phyloP scores from a whole-genome alignment of 2,888 invertebrate genomes.

The Camponotus fellah region DNA sequence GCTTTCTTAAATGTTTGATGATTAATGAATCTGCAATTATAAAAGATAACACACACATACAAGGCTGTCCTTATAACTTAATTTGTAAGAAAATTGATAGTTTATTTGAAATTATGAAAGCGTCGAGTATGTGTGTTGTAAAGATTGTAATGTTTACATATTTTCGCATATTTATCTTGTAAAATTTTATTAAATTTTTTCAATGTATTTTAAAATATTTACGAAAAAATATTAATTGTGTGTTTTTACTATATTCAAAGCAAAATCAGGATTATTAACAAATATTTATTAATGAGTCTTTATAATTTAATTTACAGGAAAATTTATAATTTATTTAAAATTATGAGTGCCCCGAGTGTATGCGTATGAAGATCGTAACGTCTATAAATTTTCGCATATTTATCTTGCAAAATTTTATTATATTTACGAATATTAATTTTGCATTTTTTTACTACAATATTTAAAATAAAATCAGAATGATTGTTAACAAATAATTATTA shows the following conservation, averaged over 20 bases:
- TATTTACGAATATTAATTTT: not conserved
- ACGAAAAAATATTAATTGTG: not conserved
- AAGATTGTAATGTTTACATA: not conserved
- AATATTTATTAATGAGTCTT: not conserved
- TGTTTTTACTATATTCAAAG: not conserved
- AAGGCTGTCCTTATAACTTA: constrained; percentile 13
- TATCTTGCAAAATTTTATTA: not conserved
- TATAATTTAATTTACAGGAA: constrained; percentile 22
- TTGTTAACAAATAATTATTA: not conserved
- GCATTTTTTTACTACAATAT: not conserved
- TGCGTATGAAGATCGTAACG: not conserved
- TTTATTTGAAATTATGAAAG: constrained; percentile 16
- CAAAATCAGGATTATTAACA: not conserved
- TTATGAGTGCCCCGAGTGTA: not conserved
- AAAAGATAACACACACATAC: not conserved
- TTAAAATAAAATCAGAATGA: not conserved
- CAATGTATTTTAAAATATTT: not conserved
- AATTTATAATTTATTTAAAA: constrained; percentile 17
- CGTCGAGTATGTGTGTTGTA: no score
- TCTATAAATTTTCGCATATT: not conserved
- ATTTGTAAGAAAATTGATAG: constrained; percentile 7
- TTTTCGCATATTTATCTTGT: not conserved
- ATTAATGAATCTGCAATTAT: constrained; percentile 34
- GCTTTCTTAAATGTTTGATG: constrained; percentile 1
- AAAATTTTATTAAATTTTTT: not conserved